Base-by-base conservation (phyloP, 2,113 vertebrate species). In the Callionymus lyra region DNA sequence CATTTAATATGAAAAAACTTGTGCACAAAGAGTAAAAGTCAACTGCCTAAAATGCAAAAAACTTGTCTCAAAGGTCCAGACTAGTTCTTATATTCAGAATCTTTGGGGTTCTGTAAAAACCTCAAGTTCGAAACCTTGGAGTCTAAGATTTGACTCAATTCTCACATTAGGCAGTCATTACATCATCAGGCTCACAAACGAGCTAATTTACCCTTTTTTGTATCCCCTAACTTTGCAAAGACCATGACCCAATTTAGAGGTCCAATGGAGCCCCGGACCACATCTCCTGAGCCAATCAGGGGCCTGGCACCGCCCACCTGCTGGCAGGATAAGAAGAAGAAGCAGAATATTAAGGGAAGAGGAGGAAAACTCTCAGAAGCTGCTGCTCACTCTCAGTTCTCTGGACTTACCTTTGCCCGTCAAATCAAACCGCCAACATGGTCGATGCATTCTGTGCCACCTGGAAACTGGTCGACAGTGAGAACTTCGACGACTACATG, bases 401-500 rank as follows among this genome's bases (percentile, higher is more conserved):
- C 33, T 58, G 57, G 61, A 69, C 45, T 41, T 72, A 54, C 54
- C 60, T 48, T 32, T 13, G 59, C 40, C 63, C 21, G 32, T 17
- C 55, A 40, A 48, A 55, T 12, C 10, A 61, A 63, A 44, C 38
- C 49, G 18, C 52, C 60, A 78, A 59, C 79, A 97, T 96, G 91
- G 90, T 89, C 51, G 91, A 97, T 39, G 85, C 90, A 62, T 97
- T 96, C 77, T 91, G 89, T 73, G 90, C 86, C 65, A 91, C 89
- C 41, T 97, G 94, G 93, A 94, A 93, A 62, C 79, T 96, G 76
- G 83, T 84, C 2, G 87, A 92, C 65, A 93, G 91, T 61, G 89
- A 94, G 36, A 92, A 97, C 54, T 97, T 95, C 44, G 91, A 97
- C 43, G 90, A 92, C 6, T 97, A 94, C 53, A 90, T 97, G 92